Conservation (phyloP, 2,797 vertebrate genomes). For the Sebastes iracundus region DNA sequence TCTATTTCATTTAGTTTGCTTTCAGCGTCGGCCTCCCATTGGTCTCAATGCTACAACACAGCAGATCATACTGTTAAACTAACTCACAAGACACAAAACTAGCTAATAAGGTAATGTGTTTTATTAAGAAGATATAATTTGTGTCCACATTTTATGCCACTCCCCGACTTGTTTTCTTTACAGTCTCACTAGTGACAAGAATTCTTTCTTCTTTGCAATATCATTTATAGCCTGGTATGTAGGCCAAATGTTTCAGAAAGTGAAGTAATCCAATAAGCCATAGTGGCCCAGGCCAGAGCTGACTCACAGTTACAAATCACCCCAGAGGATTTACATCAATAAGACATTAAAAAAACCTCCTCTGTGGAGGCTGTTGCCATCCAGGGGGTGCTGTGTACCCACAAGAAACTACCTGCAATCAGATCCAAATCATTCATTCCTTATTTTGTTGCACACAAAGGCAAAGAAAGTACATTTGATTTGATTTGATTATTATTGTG, state of each 20-base stretch:
- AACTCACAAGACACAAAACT: slow-evolving; percentile 13
- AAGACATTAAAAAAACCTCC: background rate
- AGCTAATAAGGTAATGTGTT: slow-evolving; percentile 6
- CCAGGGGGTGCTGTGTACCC: slow-evolving; percentile 8
- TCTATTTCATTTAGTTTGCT: background rate
- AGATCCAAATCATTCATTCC: background rate
- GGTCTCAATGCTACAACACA: background rate
- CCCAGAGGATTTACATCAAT: slow-evolving; percentile 41
- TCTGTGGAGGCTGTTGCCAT: background rate
- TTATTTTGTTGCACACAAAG: background rate
- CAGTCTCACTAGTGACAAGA: background rate
- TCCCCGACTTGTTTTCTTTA: background rate
- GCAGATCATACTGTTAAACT: background rate
- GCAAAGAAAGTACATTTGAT: background rate
- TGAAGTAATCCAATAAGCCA: slow-evolving; percentile 55
- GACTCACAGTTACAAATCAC: slow-evolving; percentile 40
- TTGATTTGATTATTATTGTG: too few relatives aligned
- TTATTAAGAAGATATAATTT: background rate
- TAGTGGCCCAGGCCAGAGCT: slow-evolving; percentile 30
- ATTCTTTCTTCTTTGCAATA: slow-evolving; percentile 5
- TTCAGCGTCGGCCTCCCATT: background rate
- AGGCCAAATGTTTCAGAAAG: slow-evolving; percentile 44
- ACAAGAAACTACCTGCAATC: background rate
- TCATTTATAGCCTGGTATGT: slow-evolving; percentile 50
- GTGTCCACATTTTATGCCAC: background rate